Conservation (phyloP, 1,140 invertebrate genomes). For the Augochlora pura region DNA sequence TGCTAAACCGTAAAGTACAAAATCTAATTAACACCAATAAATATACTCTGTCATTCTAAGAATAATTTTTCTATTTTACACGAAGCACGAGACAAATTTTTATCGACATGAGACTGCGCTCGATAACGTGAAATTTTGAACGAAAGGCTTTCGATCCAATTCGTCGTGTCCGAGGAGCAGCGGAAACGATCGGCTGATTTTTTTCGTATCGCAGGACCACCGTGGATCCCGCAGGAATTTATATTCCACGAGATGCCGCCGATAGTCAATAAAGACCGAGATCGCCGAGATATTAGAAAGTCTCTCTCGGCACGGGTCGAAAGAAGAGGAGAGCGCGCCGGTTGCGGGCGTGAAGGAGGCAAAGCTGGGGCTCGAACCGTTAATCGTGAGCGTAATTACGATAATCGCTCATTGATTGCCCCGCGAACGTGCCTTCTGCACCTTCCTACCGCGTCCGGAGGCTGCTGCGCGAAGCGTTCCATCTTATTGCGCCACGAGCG, state of each 20-base stretch:
- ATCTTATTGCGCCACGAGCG: constrained; percentile 50
- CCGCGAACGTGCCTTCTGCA: constrained; percentile 65
- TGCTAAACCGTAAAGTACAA: too few species aligned
- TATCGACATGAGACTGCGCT: too few species aligned
- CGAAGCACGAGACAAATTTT: too few species aligned
- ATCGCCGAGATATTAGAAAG: constrained; percentile 67
- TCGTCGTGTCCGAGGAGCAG: too few species aligned
- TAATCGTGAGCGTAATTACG: constrained; percentile 70
- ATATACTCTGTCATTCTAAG: too few species aligned
- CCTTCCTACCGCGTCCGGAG: constrained; percentile 48
- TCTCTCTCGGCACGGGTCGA: constrained; percentile 35
- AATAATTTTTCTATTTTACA: too few species aligned
- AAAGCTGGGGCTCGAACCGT: constrained; percentile 53
- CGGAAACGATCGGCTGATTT: too few species aligned
- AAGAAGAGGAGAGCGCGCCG: constrained; percentile 44
- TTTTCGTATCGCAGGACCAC: too few species aligned
- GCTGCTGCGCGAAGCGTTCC: constrained; percentile 44
- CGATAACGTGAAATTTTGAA: too few species aligned
- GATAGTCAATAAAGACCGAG: constrained; percentile 13
- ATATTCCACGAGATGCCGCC: background rate
- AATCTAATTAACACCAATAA: too few species aligned
- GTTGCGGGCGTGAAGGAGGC: constrained; percentile 50
- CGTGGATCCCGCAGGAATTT: background rate
- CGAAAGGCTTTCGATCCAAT: too few species aligned
- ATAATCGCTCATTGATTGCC: constrained; percentile 71